Evolutionary conservation across 2,888 invertebrate species (phyloP), one percentile per base, ranked within the genome.

Genomic region (Dryadula phaetusa): DNA sequence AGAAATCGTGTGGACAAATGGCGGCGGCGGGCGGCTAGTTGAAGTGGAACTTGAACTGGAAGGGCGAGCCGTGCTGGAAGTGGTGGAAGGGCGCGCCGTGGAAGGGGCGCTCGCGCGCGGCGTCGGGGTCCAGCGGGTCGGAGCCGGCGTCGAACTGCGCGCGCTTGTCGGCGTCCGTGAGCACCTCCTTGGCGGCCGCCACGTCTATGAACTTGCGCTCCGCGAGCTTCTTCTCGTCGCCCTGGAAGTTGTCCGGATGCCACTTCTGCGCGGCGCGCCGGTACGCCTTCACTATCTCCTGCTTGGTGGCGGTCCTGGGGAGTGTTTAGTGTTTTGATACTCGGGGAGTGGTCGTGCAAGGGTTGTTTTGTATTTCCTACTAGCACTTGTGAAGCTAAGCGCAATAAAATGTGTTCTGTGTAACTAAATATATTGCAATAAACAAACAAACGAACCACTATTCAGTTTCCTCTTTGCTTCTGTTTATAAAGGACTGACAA

Each of bases 141-240:
- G 97, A 96, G 70, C 99, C 99, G 75, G 95, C 94, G 92, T 99
- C 99, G 90, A 98, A 99, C 86, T 97, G 97, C 70, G 96, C 95
- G 70, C 99, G 94, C 92, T 99, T 99, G 84, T 99, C 99, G 72
- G 96, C 94, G 93, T 97, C 96, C 47, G 97, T 96, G 37, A 97
- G 89, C 20, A 96, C 95, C 94, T 99, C 99, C 90, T 99, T 99
- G 63, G 99, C 99, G 46, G 99, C 98, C 2, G 99, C 99, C 79
- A 99, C 96, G 86, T 99, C 99, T 72, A 99, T 99, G 85, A 99
- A 99, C 91, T 97, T 98, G 89, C 98, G 98, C 88, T 99, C 97
- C 0, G 99, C 99, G 61, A 95, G 93, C 82, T 98, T 97, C 92
- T 99, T 99, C 84, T 98, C 98, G 71, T 97, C 96, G 12, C 95